A percentile compares a stretch with the other conserved stretches of the same genome.
Evolutionary conservation across 2,113 vertebrate species (phyloP).

Genomic region (Colius striatus): DNA sequence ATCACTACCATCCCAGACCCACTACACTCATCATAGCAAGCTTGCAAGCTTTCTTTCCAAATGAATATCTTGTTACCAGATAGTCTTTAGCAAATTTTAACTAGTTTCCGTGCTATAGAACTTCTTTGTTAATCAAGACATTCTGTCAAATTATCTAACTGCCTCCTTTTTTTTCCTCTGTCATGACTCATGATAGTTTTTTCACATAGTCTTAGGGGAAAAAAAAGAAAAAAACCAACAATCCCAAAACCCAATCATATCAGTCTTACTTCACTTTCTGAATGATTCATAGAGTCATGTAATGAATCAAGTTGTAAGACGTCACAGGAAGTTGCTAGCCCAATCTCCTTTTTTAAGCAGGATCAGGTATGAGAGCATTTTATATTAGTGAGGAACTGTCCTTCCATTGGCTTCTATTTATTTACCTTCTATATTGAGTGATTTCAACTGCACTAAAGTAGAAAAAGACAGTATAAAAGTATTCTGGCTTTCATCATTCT

Average conservation of each 20-base stretch:
- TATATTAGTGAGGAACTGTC: not conserved
- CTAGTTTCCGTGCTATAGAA: not conserved
- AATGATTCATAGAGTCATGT: not conserved
- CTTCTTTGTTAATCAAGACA: not conserved
- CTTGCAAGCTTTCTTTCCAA: not conserved
- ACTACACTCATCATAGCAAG: not conserved
- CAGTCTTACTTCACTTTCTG: not conserved
- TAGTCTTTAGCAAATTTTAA: not conserved
- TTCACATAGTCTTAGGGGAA: not conserved
- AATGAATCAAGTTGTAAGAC: not conserved
- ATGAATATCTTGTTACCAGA: not conserved
- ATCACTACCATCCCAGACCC: too few relatives aligned
- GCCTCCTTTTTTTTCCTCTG: not conserved
- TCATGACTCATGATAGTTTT: not conserved
- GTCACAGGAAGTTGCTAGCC: not conserved
- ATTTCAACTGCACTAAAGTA: not conserved
- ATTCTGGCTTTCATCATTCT: conserved; percentile 19
- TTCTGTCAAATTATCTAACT: not conserved
- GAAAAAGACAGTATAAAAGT: not conserved
- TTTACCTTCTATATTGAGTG: not conserved
- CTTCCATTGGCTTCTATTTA: not conserved
- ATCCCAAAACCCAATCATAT: not conserved
- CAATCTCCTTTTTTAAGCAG: not conserved
- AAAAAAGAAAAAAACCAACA: not conserved
- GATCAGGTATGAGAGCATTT: not conserved